Evolutionary conservation across 2,888 invertebrate species (phyloP).

Genomic region (Phasia obesa): DNA sequence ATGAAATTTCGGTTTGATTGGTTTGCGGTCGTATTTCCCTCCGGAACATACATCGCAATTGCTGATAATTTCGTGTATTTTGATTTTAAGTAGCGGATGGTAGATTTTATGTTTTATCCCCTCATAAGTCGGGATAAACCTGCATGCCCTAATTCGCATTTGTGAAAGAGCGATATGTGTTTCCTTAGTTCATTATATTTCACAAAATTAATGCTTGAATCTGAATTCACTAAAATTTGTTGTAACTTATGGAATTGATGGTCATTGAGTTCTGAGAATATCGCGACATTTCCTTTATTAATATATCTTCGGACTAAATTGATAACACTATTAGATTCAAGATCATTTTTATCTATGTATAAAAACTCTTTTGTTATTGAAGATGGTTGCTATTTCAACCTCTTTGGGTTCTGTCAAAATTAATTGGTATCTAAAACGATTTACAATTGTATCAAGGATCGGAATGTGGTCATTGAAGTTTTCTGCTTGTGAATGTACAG

Average conservation of each 20-base stretch:
- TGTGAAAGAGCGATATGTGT: constrained; percentile 65
- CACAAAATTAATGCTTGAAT: constrained; percentile 11
- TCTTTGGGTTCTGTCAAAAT: constrained; percentile 45
- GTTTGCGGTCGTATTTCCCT: constrained; percentile 59
- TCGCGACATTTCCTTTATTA: constrained; percentile 34
- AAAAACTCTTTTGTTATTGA: constrained; percentile 46
- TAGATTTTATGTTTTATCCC: constrained; percentile 61
- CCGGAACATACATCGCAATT: constrained; percentile 64
- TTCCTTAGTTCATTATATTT: constrained; percentile 55
- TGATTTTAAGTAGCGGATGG: not conserved
- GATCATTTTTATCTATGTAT: constrained; percentile 38
- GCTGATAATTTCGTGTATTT: constrained; percentile 65
- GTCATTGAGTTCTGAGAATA: constrained; percentile 52
- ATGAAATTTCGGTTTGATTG: constrained; percentile 34
- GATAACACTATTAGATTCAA: constrained; percentile 28
- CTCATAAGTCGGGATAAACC: constrained; percentile 64
- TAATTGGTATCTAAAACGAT: constrained; percentile 51
- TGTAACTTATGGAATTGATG: constrained; percentile 31
- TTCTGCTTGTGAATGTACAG: constrained; percentile 50
- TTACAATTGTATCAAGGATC: constrained; percentile 54
- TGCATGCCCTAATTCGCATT: constrained; percentile 70
- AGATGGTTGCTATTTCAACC: constrained; percentile 13
- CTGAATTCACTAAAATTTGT: constrained; percentile 40
- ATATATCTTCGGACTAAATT: constrained; percentile 44
- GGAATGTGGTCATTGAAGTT: constrained; percentile 51